Evolutionary conservation across 2,888 invertebrate species (phyloP), one percentile per base, ranked within the genome.

Genomic region (Strigamia maritima): DNA sequence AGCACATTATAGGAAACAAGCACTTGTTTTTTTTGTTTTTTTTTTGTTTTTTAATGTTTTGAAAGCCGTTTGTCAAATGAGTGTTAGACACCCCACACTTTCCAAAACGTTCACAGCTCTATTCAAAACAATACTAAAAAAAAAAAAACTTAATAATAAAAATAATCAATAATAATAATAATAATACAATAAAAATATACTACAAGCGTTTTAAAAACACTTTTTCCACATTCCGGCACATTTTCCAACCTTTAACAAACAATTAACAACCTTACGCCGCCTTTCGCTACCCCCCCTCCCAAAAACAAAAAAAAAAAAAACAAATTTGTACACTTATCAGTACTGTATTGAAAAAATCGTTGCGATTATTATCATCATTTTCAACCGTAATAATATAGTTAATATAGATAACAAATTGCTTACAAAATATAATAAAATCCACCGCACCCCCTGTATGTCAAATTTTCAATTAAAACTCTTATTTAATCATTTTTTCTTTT

Each of bases 381-480:
- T 65, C 65, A 65, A 65, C 65, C 65, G 28, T 65, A 65, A 65
- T 65, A 65, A 65, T 65, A 65, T 65, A 26, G 28, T 65, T 65
- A 65, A 65, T 65, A 65, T 65, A 65, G 24, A 28, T 65, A 65
- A 65, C 65, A 65, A 65, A 65, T 65, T 65, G 65, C 65, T 65
- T 65, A 65, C 26, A 65, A 65, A 65, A 65, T 65, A 65, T 8
- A 65, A 65, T 65, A 65, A 65, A 65, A 65, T 65, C 6, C 65
- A 65, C 26, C 65, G 65, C 65, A 65, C 26, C 65, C 65, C 65
- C 3, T 31, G 7, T 31, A 4, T 7, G 7, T n/a, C n/a, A n/a
- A n/a, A n/a, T n/a, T n/a, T n/a, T 7, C 31, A 31, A 28, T 65
- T 12, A 26, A 24, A 19, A 60, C 2, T 10, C 44, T 16, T 16